Percentiles rank a stretch among this genome's conserved stretches.
phyloP scores from a whole-genome alignment of 2,888 invertebrate species.

The Nebria brevicollis region DNA sequence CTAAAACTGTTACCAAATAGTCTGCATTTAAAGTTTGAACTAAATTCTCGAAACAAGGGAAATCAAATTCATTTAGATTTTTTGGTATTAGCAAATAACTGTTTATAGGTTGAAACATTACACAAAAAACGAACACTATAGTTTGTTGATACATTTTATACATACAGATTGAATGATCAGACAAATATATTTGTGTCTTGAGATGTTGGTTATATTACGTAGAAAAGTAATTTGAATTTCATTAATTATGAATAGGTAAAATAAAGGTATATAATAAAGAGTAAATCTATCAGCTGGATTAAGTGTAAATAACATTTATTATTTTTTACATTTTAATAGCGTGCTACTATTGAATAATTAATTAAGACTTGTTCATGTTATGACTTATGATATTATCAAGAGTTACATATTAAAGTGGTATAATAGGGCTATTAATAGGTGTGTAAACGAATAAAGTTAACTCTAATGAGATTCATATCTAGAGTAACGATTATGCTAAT shows the following conservation, averaged over 20 bases:
- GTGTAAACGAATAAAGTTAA: too few species aligned
- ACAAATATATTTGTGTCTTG: background rate
- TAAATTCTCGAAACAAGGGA: constrained; percentile 18
- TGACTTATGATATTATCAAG: background rate
- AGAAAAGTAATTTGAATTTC: background rate
- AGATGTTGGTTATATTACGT: background rate
- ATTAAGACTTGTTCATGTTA: background rate
- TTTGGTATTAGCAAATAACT: background rate
- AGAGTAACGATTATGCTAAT: too few species aligned
- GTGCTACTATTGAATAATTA: background rate
- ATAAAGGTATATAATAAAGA: background rate
- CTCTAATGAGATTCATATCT: too few species aligned
- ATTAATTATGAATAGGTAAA: background rate
- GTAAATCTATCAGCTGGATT: background rate
- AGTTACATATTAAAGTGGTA: background rate
- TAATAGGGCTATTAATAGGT: background rate
- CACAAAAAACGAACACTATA: background rate
- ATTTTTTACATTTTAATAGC: background rate
- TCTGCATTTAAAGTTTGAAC: constrained; percentile 14
- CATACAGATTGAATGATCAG: background rate
- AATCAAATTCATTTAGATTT: background rate
- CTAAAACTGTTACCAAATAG: constrained; percentile 29
- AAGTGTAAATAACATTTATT: background rate
- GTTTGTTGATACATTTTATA: background rate
- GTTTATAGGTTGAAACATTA: background rate